Evolutionary conservation across 2,888 invertebrate genomes (phyloP), one percentile per base, ranked within the genome.

Genomic region (Orchesellides sinensis): DNA sequence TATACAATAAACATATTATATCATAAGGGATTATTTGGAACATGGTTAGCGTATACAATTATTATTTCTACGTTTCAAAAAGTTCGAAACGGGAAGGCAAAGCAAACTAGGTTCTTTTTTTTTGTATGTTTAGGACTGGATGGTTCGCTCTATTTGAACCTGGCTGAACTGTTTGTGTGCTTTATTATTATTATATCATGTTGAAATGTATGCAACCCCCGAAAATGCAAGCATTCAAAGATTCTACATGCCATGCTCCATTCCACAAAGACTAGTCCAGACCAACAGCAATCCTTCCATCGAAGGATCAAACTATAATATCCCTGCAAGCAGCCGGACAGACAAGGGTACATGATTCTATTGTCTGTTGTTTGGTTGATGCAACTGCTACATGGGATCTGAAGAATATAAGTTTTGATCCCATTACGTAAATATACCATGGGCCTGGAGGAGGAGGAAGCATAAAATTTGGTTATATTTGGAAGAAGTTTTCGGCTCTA

Each of bases 1-100:
- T 69, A 68, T 69, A 69, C 69, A 78, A 78, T 78, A 78, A 69
- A 68, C 78, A 69, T 77, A 77, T 78, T 78, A 77, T 69, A 47
- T 68, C 69, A 69, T 65, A 59, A 68, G 69, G 49, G 69, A 69
- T 78, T 78, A 77, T 77, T 77, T 77, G 56, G 59, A 59, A 77
- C 59, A 56, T 77, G 66, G 75, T 49, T 52, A 47, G 69, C 25
- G 61, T 45, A 45, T 45, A 77, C 68, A 77, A 66, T 77, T 65
- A 77, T 68, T 77, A 75, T 77, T 68, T 77, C 40, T 21, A 35
- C 56, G 21, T 77, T 68, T 77, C 52, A n/a, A 23, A 68, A 72
- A 32, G 19, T 23, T 56, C 56, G 25, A 56, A 56, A 56, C 25
- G 25, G 3, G 25, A 5, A 5, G 56, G 14, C 27, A 40, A 23